Percentiles rank a stretch among this genome's conserved stretches.
These are phyloP conservation scores for Cladorhizidae sp. DNA, from an alignment of 37 sponge, comb jelly and placozoan species.

Conservation along the genomic window DNA sequence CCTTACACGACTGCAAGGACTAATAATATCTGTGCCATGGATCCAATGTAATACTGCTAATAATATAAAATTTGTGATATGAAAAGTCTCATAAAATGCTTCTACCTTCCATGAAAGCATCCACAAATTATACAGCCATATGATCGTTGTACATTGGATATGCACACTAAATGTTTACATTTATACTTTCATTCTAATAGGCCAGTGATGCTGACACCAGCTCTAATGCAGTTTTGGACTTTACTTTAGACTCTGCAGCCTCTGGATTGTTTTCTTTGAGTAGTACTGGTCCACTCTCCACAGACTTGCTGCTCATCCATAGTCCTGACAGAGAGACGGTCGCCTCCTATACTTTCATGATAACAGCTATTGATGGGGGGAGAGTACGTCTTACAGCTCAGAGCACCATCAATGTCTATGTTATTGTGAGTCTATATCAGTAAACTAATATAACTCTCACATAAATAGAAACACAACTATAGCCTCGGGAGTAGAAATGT, in stretches of 20 bases:
- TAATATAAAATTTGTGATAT: too few species aligned
- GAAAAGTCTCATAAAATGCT: too few species aligned
- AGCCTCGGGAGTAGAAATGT: too few species aligned
- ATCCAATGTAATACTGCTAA: too few species aligned
- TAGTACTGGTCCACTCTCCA: neutral
- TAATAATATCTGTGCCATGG: too few species aligned
- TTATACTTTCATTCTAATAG: neutral
- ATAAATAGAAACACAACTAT: too few species aligned
- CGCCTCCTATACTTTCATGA: neutral
- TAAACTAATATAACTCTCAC: neutral
- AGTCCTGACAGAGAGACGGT: conserved; percentile 4
- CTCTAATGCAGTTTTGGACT: conserved; percentile 16
- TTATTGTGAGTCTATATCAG: neutral
- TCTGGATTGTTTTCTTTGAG: neutral
- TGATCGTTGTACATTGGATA: too few species aligned
- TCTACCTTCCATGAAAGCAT: too few species aligned
- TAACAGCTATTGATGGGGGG: conserved; percentile 6
- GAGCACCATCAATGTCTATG: neutral
- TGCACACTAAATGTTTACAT: too few species aligned
- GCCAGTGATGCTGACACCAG: conserved; percentile 32
- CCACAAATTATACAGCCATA: too few species aligned
- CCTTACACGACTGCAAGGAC: too few species aligned
- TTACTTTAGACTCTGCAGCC: neutral
- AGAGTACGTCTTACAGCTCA: neutral
- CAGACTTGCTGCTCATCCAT: neutral